Conservation (phyloP, 1,140 invertebrate species). For the Drosophila melanogaster region DNA sequence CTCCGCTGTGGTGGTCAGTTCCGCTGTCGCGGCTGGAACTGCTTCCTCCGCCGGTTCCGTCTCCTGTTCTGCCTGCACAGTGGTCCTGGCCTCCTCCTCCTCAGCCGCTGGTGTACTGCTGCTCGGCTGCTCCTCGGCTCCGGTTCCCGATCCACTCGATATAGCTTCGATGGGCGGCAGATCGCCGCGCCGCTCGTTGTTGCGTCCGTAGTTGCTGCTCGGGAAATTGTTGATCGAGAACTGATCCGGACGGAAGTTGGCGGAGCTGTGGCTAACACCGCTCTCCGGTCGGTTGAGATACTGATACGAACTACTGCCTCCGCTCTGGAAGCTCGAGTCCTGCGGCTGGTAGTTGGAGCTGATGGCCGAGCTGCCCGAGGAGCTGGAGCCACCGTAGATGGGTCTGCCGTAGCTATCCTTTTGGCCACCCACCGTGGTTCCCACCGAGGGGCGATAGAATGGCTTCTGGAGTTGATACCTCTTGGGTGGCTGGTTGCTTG, state of each 20-base stretch:
- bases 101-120: conserved; percentile 75
- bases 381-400: conserved; percentile 61
- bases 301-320: conserved; percentile 71
- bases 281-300: conserved; percentile 82
- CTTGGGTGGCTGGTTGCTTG: conserved; percentile 80
- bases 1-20: conserved; percentile 27
- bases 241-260: conserved; percentile 78
- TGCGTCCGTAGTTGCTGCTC: conserved; percentile 77
- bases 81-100: conserved; percentile 74
- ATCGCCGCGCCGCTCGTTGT: conserved; percentile 79
- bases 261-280: conserved; percentile 59
- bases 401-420: conserved; percentile 79
- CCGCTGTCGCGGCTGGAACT: conserved; percentile 28
- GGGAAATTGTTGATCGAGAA: conserved; percentile 75
- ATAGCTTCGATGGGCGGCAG: conserved; percentile 73
- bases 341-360: conserved; percentile 74
- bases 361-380: conserved; percentile 61
- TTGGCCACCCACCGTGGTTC: conserved; percentile 27
- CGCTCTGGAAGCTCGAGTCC: conserved; percentile 65
- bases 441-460: conserved; percentile 68
- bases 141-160: conserved; percentile 30
- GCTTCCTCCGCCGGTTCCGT: conserved; percentile 40
- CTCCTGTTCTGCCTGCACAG: conserved; percentile 53
- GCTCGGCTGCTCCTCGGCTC: conserved; percentile 38
- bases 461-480: conserved; percentile 82